Evolutionary conservation across 37 sponge, comb jelly and placozoan genomes (phyloP), one percentile per base, ranked within the genome.

Genomic region (Agelas oroides): DNA sequence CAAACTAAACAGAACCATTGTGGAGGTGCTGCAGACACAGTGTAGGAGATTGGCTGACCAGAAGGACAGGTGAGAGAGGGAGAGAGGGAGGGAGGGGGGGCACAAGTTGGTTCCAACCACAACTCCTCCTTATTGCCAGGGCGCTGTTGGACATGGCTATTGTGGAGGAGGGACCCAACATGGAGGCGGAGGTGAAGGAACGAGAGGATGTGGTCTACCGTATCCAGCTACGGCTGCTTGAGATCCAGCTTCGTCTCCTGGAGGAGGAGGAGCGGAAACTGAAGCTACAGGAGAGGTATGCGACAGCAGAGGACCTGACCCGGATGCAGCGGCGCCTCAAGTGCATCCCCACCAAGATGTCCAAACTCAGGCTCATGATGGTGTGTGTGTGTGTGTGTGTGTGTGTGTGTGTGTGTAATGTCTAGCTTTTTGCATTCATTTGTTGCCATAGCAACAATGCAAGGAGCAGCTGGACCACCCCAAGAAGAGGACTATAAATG

Each of bases 141-240:
- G 86, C 86, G 15, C 71, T 86, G 23, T 65, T 86, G 30, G 77
- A 75, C 58, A 86, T 86, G 86, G 86, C 86, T n/a, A 67, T 75
- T 28, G 78, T 86, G 38, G 78, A 86, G 86, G 86, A 86, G 61
- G 86, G 86, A 20, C 76, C 77, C 12, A 70, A 35, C 61, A 77
- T 86, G 86, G 86, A 76, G 59, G 52, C 37, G 32, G 86, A 86
- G 59, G 30, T 86, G 14, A 33, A 32, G 19, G 70, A 77, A 38
- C 37, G 69, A 12, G 86, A 86, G 35, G 77, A 57, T 19, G 20
- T 25, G 20, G 78, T 86, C 35, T 86, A 77, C 70, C 59, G 76
- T 30, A 67, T 86, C 3, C 86, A 86, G 59, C 20, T 55, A 57
- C 62, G 64, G 59, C 52, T 46, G 32, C 53, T 77, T 14, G 78